phyloP scores from a whole-genome alignment of 2,113 vertebrate genomes.

The Guaruba guarouba region DNA sequence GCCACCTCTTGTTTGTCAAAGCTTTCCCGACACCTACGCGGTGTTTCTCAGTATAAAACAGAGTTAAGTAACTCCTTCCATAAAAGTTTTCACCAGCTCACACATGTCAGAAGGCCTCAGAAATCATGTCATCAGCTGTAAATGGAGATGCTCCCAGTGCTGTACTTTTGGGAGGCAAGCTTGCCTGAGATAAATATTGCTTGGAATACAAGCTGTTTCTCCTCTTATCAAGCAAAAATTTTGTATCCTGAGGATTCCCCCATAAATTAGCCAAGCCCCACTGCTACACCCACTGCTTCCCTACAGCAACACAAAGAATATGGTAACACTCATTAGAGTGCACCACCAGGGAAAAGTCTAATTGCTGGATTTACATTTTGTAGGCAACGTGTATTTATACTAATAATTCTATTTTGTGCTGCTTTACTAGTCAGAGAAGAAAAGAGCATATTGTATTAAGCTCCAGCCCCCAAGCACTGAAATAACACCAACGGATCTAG shows the following conservation, averaged over 20 bases:
- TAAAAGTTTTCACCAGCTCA: slow-evolving; percentile 4
- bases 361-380: slow-evolving; percentile 74
- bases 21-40: not conserved
- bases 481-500: slow-evolving; percentile 47
- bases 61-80: not conserved
- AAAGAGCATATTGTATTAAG: slow-evolving; percentile 72
- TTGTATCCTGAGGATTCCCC: slow-evolving; percentile 59
- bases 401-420: slow-evolving; percentile 71
- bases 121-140: not conserved
- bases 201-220: slow-evolving; percentile 32
- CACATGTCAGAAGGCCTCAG: not conserved
- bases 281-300: slow-evolving; percentile 50
- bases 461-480: slow-evolving; percentile 49
- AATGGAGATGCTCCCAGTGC: not conserved
- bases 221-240: slow-evolving; percentile 46
- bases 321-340: slow-evolving; percentile 47
- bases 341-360: slow-evolving; percentile 55
- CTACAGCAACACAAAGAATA: slow-evolving; percentile 68
- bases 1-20: not conserved
- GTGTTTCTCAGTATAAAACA: not conserved
- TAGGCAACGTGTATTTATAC: slow-evolving; percentile 63
- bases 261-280: slow-evolving; percentile 48
- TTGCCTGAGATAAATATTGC: slow-evolving; percentile 33
- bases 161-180: slow-evolving; percentile 1
- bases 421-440: slow-evolving; percentile 55